Evolutionary conservation across 2,797 vertebrate genomes (phyloP).

Genomic region (Pangasius sanitwongsei): DNA sequence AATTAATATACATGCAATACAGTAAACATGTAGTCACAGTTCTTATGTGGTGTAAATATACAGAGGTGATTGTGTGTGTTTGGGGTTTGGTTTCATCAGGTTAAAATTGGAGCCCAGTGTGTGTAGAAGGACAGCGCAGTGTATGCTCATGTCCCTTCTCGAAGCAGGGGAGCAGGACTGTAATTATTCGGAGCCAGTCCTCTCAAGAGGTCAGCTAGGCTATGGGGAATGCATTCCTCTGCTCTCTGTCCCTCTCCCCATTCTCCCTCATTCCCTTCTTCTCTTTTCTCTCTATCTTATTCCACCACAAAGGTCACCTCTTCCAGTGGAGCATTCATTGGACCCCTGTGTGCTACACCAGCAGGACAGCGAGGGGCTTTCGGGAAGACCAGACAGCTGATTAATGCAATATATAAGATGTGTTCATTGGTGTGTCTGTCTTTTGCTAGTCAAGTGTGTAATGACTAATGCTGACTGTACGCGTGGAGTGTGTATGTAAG

Average conservation of each 20-base stretch:
- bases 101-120: background rate
- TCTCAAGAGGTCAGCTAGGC: constrained; percentile 57
- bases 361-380: background rate
- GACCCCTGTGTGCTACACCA: background rate
- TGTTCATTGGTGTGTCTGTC: constrained; percentile 11
- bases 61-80: background rate
- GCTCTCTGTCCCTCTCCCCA: background rate
- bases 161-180: constrained; percentile 46
- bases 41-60: constrained; percentile 14
- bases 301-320: background rate
- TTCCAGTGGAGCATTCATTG: background rate
- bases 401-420: constrained; percentile 27
- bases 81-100: constrained; percentile 9
- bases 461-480: constrained; percentile 32
- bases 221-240: constrained; percentile 51
- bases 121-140: constrained; percentile 20
- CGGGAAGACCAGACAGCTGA: constrained; percentile 8
- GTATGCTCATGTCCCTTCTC: constrained; percentile 1
- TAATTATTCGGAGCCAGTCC: constrained; percentile 60
- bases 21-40: constrained; percentile 31
- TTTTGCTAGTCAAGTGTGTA: background rate
- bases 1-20: background rate
- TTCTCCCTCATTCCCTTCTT: background rate
- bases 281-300: background rate
- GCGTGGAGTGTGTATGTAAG: background rate